A percentile compares a stretch with the other conserved stretches of the same genome.
Evolutionary conservation across 2,888 invertebrate genomes (phyloP).

Genomic region (Zonitis immaculata): DNA sequence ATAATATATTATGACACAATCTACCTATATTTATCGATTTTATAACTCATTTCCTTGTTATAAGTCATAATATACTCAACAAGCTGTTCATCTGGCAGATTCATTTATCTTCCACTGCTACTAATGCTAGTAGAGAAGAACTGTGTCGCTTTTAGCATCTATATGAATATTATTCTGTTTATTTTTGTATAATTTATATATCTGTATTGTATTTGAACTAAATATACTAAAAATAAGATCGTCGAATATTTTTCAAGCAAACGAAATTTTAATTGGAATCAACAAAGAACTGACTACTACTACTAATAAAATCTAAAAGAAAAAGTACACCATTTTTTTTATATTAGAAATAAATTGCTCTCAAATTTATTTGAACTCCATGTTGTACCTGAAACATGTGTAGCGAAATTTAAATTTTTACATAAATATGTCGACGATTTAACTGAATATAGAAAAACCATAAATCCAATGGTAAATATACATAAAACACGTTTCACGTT

Average conservation of each 20-base stretch:
- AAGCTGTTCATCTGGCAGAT: background rate
- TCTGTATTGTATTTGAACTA: too few relatives aligned
- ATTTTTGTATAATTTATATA: background rate
- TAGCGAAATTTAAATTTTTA: background rate
- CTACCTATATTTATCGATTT: background rate
- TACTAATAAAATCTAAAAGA: too few relatives aligned
- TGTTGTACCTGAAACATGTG: background rate
- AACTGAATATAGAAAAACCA: background rate
- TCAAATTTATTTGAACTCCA: background rate
- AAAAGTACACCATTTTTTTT: too few relatives aligned
- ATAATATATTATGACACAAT: background rate
- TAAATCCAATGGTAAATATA: background rate
- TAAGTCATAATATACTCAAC: background rate
- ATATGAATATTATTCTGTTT: background rate
- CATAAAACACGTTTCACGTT: background rate
- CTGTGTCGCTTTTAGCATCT: background rate
- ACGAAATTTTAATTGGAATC: too few relatives aligned
- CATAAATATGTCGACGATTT: background rate
- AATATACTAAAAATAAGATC: background rate
- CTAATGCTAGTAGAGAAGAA: too few relatives aligned
- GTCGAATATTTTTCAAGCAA: background rate
- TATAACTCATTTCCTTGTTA: background rate
- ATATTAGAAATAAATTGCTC: too few relatives aligned
- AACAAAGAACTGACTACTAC: too few relatives aligned
- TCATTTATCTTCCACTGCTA: background rate